phyloP scores from a whole-genome alignment of 2,113 vertebrate genomes.

The Siniperca knerii region DNA sequence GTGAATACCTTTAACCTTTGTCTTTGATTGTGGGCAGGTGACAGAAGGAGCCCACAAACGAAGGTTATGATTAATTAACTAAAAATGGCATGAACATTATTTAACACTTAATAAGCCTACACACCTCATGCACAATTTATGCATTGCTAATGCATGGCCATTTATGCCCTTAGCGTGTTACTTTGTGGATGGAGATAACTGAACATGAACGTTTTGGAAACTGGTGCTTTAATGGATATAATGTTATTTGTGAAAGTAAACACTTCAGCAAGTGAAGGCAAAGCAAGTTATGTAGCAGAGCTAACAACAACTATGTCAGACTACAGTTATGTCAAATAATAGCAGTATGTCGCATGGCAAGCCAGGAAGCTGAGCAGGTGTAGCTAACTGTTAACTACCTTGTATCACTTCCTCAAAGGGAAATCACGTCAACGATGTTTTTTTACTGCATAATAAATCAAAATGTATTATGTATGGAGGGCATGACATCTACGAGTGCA shows the following conservation, averaged over 20 bases:
- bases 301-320: neutral
- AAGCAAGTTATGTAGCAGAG: conserved; percentile 1
- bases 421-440: conserved; percentile 28
- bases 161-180: neutral
- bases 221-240: neutral
- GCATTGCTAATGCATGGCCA: neutral
- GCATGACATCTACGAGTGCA: neutral
- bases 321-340: conserved; percentile 26
- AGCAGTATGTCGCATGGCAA: conserved; percentile 4
- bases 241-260: conserved; percentile 5
- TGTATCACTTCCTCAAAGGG: conserved; percentile 64
- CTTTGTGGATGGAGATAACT: neutral
- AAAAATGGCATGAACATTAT: neutral
- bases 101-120: neutral
- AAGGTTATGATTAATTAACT: neutral
- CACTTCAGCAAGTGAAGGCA: neutral
- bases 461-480: neutral
- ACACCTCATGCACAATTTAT: neutral
- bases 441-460: conserved; percentile 40
- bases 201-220: neutral
- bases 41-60: neutral
- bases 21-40: neutral
- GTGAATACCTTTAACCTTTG: neutral
- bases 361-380: conserved; percentile 56
- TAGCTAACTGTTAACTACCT: conserved; percentile 30